Conservation (phyloP, 2,888 invertebrate genomes). For the Eupithecia subfuscata region DNA sequence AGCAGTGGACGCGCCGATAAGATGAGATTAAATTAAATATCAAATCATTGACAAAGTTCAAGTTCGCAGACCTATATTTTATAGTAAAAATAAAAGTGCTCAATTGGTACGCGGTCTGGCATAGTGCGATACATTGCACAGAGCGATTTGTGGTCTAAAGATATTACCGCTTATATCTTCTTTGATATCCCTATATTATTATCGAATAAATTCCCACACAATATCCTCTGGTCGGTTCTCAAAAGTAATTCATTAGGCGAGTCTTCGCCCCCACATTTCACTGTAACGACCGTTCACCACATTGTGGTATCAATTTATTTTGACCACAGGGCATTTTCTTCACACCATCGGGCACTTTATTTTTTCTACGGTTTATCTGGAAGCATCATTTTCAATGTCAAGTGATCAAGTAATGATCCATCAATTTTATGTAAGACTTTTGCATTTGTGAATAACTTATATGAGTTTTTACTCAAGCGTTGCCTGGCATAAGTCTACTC, state of each 20-base stretch:
- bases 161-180: constrained; percentile 15
- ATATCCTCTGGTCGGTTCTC: constrained; percentile 9
- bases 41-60: not conserved
- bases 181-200: constrained; percentile 19
- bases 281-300: constrained; percentile 69
- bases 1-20: no score
- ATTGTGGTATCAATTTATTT: constrained; percentile 74
- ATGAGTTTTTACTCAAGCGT: not conserved
- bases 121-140: not conserved
- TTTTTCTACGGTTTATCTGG: not conserved
- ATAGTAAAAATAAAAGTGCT: constrained; percentile 8
- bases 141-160: constrained; percentile 24
- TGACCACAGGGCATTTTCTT: constrained; percentile 69
- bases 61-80: constrained; percentile 3
- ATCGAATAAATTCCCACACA: constrained; percentile 21
- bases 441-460: not conserved
- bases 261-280: constrained; percentile 57
- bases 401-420: constrained; percentile 12
- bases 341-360: constrained; percentile 41
- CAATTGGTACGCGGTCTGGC: not conserved
- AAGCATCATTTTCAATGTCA: constrained; percentile 3
- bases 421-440: constrained; percentile 12
- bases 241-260: constrained; percentile 21
- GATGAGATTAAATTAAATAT: no score
- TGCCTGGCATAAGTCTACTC: no score